These are phyloP conservation scores for Volucella inanis DNA, from an alignment of 2,888 invertebrate genomes.

Conservation along the genomic window DNA sequence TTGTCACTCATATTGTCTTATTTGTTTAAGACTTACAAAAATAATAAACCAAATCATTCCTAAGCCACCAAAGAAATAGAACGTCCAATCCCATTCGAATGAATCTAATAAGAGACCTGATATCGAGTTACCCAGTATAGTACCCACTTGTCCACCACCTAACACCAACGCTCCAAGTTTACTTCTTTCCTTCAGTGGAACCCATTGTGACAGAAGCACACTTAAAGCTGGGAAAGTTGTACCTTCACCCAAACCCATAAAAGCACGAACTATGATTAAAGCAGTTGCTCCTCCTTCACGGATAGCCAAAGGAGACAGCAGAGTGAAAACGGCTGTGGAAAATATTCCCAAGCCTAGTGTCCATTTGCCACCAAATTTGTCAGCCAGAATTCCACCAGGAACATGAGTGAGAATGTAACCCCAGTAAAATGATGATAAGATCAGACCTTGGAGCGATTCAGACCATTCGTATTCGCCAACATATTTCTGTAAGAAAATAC, in stretches of 20 bases:
- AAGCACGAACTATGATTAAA: constrained; percentile 88
- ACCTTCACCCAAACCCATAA: constrained; percentile 94
- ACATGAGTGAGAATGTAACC: constrained; percentile 92
- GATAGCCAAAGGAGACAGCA: constrained; percentile 91
- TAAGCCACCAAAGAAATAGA: constrained; percentile 91
- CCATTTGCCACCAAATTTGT: constrained; percentile 93
- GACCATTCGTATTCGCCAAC: constrained; percentile 86
- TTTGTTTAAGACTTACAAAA: constrained; percentile 84
- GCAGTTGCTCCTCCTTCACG: constrained; percentile 86
- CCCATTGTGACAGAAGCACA: constrained; percentile 91
- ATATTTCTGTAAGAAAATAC: constrained; percentile 5
- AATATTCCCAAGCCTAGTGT: constrained; percentile 92
- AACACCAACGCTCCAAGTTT: constrained; percentile 91
- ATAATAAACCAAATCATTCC: constrained; percentile 89
- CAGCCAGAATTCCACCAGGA: constrained; percentile 92
- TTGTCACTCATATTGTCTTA: not conserved
- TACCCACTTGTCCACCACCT: constrained; percentile 88
- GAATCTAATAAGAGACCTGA: constrained; percentile 88
- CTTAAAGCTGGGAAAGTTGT: constrained; percentile 93
- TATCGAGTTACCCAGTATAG: constrained; percentile 86
- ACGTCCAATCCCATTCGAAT: constrained; percentile 90
- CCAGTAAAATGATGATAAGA: constrained; percentile 92
- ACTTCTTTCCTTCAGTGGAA: constrained; percentile 90
- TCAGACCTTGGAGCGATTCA: constrained; percentile 88
- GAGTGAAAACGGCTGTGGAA: constrained; percentile 91